A percentile compares a stretch with the other conserved stretches of the same genome.
phyloP scores from a whole-genome alignment of 2,888 invertebrate genomes.

The Ectobius pallidus region DNA sequence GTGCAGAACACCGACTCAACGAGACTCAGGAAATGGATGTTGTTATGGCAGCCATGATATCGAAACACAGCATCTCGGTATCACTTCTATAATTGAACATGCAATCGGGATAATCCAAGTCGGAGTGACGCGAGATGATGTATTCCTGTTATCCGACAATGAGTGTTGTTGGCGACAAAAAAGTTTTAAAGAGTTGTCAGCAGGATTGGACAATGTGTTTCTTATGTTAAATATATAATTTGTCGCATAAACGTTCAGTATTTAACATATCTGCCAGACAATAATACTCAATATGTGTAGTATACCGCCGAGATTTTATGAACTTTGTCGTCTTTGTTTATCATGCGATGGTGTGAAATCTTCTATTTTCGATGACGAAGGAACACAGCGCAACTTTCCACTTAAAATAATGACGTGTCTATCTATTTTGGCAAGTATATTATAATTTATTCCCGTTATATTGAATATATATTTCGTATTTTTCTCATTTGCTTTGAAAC shows the following conservation, averaged over 20 bases:
- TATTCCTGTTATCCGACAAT: constrained; percentile 44
- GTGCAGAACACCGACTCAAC: too few species aligned
- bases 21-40: too few species aligned
- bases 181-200: constrained; percentile 45
- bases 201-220: constrained; percentile 41
- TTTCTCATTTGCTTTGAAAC: neutral
- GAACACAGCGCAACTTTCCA: constrained; percentile 69
- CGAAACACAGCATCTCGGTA: neutral
- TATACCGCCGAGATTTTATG: constrained; percentile 91
- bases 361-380: constrained; percentile 78
- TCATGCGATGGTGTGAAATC: constrained; percentile 76
- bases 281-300: constrained; percentile 79
- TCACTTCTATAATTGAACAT: constrained; percentile 15
- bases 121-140: constrained; percentile 38
- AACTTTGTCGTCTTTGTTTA: constrained; percentile 93
- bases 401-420: constrained; percentile 80
- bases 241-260: constrained; percentile 48
- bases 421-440: constrained; percentile 75
- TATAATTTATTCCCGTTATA: neutral
- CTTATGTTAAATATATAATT: constrained; percentile 48
- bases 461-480: too few species aligned
- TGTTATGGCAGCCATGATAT: too few species aligned
- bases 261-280: constrained; percentile 41
- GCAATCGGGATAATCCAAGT: constrained; percentile 33
- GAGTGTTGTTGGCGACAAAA: constrained; percentile 46